Conservation (phyloP, 2,113 vertebrate genomes). For the Corydoras sp. region DNA sequence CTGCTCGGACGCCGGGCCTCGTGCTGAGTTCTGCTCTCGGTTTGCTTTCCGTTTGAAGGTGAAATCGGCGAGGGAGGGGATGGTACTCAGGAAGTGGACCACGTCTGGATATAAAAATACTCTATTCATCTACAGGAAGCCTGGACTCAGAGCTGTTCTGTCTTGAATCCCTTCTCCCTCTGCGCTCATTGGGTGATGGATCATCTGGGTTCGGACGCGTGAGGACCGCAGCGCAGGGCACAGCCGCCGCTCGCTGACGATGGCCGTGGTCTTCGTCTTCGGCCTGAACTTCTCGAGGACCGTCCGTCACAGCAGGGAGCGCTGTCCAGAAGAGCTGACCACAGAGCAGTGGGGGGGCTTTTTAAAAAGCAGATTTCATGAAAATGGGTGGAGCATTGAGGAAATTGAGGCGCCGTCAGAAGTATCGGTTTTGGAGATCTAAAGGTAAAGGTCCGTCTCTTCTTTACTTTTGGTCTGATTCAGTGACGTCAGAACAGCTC, state of each 20-base stretch:
- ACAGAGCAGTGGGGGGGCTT: background rate
- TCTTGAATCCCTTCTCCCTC: constrained; percentile 23
- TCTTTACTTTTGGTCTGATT: constrained; percentile 50
- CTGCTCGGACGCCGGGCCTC: too few species aligned
- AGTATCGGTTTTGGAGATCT: constrained; percentile 68
- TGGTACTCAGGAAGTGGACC: constrained; percentile 27
- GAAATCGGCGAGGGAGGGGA: constrained; percentile 20
- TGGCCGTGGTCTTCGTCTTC: constrained; percentile 7
- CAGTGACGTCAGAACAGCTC: background rate
- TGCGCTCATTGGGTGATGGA: constrained; percentile 47
- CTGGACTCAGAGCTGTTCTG: constrained; percentile 1
- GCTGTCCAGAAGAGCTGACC: constrained; percentile 10
- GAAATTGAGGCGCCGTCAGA: constrained; percentile 62
- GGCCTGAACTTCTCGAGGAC: constrained; percentile 1
- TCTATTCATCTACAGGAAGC: constrained; percentile 34
- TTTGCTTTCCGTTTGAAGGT: too few species aligned
- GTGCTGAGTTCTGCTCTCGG: too few species aligned
- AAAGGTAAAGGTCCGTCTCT: constrained; percentile 60
- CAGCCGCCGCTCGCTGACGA: constrained; percentile 40
- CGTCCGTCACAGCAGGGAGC: constrained; percentile 8
- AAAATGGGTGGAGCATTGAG: constrained; percentile 36
- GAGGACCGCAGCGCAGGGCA: constrained; percentile 34
- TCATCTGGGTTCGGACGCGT: constrained; percentile 31
- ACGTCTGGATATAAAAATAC: constrained; percentile 46
- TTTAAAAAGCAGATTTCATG: background rate